phyloP scores from a whole-genome alignment of 2,113 vertebrate species.

The Opisthocomus hoazin region DNA sequence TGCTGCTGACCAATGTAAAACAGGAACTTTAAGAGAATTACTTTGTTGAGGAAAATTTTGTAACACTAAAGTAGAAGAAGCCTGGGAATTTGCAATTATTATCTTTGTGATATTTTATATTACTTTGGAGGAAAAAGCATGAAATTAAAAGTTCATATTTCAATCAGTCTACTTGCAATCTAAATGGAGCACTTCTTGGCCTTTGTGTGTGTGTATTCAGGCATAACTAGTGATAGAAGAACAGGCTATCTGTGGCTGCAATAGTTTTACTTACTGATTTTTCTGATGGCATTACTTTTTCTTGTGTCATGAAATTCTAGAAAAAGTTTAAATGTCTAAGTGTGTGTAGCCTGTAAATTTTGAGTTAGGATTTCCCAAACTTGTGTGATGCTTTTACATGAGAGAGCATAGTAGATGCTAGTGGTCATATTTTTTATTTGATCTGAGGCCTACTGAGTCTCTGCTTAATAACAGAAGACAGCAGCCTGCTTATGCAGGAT shows the following conservation, averaged over 20 bases:
- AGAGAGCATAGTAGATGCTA: neutral
- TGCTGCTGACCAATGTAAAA: neutral
- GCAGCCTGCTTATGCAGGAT: neutral
- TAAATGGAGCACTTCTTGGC: neutral
- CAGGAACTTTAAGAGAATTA: neutral
- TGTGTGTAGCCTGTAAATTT: neutral
- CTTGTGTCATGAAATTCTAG: neutral
- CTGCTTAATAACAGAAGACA: neutral
- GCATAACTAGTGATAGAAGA: neutral
- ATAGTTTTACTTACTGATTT: neutral
- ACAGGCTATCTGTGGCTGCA: neutral
- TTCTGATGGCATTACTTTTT: neutral
- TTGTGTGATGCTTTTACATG: neutral
- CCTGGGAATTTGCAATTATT: neutral
- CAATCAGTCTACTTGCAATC: neutral
- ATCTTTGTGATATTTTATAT: neutral
- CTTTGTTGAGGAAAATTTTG: neutral
- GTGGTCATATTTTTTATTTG: neutral
- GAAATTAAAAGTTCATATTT: neutral
- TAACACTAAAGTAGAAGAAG: neutral
- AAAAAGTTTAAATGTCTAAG: neutral
- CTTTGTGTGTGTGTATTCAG: neutral
- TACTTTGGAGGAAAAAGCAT: neutral
- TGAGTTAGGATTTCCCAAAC: neutral
- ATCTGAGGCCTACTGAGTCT: accelerated